phyloP scores from a whole-genome alignment of 2,797 vertebrate species.

The Sciurus carolinensis region DNA sequence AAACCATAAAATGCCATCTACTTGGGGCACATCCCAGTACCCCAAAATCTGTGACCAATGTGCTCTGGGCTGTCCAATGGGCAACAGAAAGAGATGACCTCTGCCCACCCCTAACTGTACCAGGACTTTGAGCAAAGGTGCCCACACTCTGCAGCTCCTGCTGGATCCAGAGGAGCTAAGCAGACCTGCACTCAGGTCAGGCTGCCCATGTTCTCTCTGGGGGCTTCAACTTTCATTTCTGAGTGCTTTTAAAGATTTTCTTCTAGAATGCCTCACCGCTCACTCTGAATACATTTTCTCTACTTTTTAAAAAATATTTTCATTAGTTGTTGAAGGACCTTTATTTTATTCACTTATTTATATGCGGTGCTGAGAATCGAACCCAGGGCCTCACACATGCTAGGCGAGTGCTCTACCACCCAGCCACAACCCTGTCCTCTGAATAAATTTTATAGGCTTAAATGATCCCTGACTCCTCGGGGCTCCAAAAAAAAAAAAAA shows the following conservation, averaged over 20 bases:
- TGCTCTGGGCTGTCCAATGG: background rate
- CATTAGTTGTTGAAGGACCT: too few species aligned
- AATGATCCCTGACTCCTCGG: background rate
- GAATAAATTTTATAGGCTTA: background rate
- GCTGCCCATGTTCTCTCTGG: background rate
- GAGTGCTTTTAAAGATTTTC: slow-evolving; percentile 1
- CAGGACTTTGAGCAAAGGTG: background rate
- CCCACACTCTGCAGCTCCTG: background rate
- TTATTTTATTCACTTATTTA: too few species aligned
- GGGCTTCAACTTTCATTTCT: background rate
- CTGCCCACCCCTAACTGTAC: background rate
- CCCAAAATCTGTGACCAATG: background rate
- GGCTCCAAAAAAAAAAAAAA: too few species aligned
- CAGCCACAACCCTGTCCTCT: too few species aligned
- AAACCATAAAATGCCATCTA: background rate
- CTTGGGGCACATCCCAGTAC: background rate
- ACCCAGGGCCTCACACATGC: too few species aligned
- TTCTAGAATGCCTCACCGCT: slow-evolving; percentile 40
- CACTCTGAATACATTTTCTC: background rate
- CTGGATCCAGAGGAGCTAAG: background rate
- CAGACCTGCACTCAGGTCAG: background rate
- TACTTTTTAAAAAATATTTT: too few species aligned
- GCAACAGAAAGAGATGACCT: background rate
- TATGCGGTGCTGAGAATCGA: too few species aligned
- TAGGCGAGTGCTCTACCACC: too few species aligned